These are phyloP conservation scores for Carcina quercana DNA, from an alignment of 2,888 invertebrate species.

Conservation along the genomic window DNA sequence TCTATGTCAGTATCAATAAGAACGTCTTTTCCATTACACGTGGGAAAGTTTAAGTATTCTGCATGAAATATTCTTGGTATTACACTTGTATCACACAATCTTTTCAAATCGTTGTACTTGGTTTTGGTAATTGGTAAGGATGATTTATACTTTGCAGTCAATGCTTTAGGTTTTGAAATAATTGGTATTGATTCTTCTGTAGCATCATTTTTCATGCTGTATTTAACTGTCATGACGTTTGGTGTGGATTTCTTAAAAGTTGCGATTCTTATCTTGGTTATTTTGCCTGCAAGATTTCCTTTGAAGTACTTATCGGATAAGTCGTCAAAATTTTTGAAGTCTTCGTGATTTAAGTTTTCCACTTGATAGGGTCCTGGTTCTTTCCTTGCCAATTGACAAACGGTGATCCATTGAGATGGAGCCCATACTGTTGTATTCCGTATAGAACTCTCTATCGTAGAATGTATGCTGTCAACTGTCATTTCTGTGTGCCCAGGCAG, in stretches of 20 bases:
- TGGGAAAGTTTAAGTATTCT: background rate
- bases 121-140: background rate
- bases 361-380: slow-evolving; percentile 10
- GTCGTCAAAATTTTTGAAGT: slow-evolving; percentile 10
- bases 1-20: background rate
- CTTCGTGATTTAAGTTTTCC: slow-evolving; percentile 6
- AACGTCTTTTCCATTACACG: background rate
- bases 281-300: slow-evolving; percentile 7
- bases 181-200: background rate
- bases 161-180: background rate
- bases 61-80: background rate
- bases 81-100: background rate
- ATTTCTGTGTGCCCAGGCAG: slow-evolving; percentile 4
- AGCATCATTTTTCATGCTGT: background rate
- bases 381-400: slow-evolving; percentile 8
- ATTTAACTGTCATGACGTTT: background rate
- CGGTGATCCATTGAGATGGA: slow-evolving; percentile 11
- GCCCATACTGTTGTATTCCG: slow-evolving; percentile 13
- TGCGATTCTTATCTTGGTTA: slow-evolving; percentile 9
- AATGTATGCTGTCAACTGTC: background rate
- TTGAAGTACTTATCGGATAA: slow-evolving; percentile 8
- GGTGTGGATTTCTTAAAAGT: slow-evolving; percentile 7
- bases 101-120: background rate
- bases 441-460: slow-evolving; percentile 13
- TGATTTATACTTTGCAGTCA: background rate